Conservation (phyloP, 2,888 invertebrate genomes). For the Andrena trimmerana region DNA sequence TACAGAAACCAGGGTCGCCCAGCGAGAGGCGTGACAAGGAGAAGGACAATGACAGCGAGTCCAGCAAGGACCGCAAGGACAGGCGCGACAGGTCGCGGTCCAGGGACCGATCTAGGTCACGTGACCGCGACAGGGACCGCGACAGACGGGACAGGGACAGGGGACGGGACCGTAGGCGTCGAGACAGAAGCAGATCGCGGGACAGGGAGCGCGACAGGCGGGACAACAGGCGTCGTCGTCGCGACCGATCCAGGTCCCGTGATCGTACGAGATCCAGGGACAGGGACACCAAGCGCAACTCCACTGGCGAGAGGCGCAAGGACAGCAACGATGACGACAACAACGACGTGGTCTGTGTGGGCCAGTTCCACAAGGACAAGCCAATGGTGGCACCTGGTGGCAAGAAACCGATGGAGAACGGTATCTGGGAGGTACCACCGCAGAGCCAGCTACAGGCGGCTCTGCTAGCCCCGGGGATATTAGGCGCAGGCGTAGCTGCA, state of each 20-base stretch:
- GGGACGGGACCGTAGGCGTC: constrained; percentile 85
- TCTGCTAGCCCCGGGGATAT: constrained; percentile 79
- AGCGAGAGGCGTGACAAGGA: constrained; percentile 68
- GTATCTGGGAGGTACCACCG: constrained; percentile 84
- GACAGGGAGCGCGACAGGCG: constrained; percentile 84
- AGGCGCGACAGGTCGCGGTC: constrained; percentile 86
- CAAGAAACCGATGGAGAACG: constrained; percentile 77
- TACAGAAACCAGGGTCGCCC: constrained; percentile 73
- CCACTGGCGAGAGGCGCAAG: constrained; percentile 74
- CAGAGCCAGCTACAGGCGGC: constrained; percentile 81
- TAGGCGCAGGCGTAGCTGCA: constrained; percentile 79
- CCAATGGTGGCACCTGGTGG: constrained; percentile 21
- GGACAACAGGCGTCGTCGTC: constrained; percentile 85
- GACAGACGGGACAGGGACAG: constrained; percentile 85
- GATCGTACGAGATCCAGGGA: constrained; percentile 87
- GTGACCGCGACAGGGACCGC: constrained; percentile 84
- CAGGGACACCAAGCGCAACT: constrained; percentile 83
- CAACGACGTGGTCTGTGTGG: constrained; percentile 82
- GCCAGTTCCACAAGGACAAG: constrained; percentile 82
- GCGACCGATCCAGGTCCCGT: constrained; percentile 85
- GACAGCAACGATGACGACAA: constrained; percentile 78
- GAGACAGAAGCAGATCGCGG: constrained; percentile 87
- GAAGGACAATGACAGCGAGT: constrained; percentile 77
- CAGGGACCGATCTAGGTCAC: constrained; percentile 86
- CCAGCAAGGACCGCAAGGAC: constrained; percentile 80